A percentile compares a stretch with the other conserved stretches of the same genome.
These are phyloP conservation scores for Microcebus lehilahytsara DNA, from an alignment of 2,113 vertebrate species.

Conservation along the genomic window DNA sequence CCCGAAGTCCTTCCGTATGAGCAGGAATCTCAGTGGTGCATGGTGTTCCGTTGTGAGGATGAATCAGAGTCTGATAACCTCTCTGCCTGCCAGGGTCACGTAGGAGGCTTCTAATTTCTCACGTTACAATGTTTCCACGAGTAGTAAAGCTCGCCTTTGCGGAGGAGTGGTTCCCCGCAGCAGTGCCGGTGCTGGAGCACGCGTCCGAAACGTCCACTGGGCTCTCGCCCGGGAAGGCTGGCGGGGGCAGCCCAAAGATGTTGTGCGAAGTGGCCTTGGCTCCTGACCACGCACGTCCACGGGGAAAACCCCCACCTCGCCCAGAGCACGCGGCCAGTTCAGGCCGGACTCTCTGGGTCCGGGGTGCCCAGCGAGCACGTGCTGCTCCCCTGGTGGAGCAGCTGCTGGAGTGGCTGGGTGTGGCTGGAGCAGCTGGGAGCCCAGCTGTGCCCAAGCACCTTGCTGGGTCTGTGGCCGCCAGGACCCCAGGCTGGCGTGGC, in stretches of 20 bases:
- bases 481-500: neutral
- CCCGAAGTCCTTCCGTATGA: neutral
- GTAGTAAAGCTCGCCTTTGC: fast-evolving
- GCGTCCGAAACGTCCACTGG: too few species aligned
- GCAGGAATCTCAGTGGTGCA: neutral
- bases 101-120: neutral
- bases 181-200: too few species aligned
- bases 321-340: neutral
- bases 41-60: neutral
- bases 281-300: neutral
- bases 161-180: neutral
- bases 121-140: fast-evolving
- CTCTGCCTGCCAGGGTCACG: too few species aligned
- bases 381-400: neutral
- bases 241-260: neutral
- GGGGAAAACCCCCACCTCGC: neutral
- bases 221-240: neutral
- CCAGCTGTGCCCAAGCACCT: neutral
- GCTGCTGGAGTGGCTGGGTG: neutral
- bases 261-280: too few species aligned
- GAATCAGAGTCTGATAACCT: neutral
- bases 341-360: neutral
- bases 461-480: neutral
- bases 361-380: neutral
- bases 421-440: neutral